Evolutionary conservation across 2,797 vertebrate species (phyloP).

Genomic region (Hippocampus kuda): DNA sequence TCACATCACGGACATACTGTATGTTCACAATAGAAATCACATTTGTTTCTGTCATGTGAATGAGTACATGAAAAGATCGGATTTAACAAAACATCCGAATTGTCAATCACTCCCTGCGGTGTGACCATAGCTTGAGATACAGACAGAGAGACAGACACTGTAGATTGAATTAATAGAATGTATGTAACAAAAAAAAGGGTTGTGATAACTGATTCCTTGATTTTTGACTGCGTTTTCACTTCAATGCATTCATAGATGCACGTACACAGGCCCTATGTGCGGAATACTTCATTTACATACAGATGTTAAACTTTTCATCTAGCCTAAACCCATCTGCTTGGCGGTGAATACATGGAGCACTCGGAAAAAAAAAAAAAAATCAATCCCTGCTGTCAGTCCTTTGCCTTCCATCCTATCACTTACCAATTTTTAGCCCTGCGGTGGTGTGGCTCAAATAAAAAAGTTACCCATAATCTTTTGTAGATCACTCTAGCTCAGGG

Average conservation of each 20-base stretch:
- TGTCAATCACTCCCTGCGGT: no score
- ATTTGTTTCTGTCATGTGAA: no score
- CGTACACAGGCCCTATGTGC: not conserved
- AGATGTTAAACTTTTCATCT: not conserved
- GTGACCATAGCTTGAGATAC: not conserved
- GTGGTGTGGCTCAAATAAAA: constrained; percentile 21
- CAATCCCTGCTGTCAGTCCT: constrained; percentile 13
- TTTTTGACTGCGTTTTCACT: not conserved
- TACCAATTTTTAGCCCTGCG: constrained; percentile 15
- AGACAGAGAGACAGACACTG: not conserved
- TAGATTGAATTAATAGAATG: not conserved
- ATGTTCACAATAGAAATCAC: no score
- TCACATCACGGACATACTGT: no score
- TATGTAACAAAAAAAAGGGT: not conserved
- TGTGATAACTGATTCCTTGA: not conserved
- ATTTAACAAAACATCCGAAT: no score
- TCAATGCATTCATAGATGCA: not conserved
- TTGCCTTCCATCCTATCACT: not conserved
- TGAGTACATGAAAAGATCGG: no score
- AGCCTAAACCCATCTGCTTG: not conserved
- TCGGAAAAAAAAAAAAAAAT: constrained; percentile 20
- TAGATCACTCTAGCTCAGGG: constrained; percentile 1
- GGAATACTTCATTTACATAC: not conserved
- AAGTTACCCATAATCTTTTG: not conserved
- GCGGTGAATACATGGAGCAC: not conserved